These are phyloP conservation scores for Tiliacea aurago DNA, from an alignment of 2,888 invertebrate species.

Conservation along the genomic window DNA sequence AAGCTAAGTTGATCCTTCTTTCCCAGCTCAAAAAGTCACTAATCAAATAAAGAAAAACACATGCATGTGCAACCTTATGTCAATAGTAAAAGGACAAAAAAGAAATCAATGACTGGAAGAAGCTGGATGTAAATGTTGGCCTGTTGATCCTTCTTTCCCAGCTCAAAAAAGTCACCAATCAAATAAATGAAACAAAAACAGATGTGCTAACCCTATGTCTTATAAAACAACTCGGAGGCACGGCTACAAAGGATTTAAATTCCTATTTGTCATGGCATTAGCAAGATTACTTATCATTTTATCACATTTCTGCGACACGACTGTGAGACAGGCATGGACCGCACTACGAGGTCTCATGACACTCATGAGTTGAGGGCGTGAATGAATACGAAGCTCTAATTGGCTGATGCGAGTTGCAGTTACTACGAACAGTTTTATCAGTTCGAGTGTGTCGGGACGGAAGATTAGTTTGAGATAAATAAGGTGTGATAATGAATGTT, in stretches of 20 bases:
- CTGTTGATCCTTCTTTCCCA: neutral
- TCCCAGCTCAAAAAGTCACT: neutral
- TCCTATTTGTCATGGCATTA: constrained; percentile 75
- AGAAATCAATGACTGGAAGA: neutral
- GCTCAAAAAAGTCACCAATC: neutral
- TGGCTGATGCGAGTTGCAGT: constrained; percentile 70
- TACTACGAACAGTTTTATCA: constrained; percentile 48
- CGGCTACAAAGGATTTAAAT: constrained; percentile 74
- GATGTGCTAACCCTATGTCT: constrained; percentile 46
- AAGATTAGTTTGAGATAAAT: constrained; percentile 44
- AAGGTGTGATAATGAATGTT: constrained; percentile 17
- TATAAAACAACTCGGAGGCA: constrained; percentile 71
- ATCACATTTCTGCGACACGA: constrained; percentile 70
- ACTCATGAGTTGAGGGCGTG: constrained; percentile 86
- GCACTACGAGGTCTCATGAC: constrained; percentile 76
- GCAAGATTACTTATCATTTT: constrained; percentile 70
- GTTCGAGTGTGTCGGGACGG: constrained; percentile 48
- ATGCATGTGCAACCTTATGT: too few species aligned
- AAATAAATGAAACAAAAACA: constrained; percentile 17
- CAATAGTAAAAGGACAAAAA: neutral
- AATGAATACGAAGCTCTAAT: constrained; percentile 68
- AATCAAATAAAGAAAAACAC: constrained; percentile 4
- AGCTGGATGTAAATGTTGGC: neutral
- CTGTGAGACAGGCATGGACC: constrained; percentile 71
- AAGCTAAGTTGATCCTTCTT: neutral